phyloP scores from a whole-genome alignment of 1,140 invertebrate species.

The Ceratosolen solmsi region DNA sequence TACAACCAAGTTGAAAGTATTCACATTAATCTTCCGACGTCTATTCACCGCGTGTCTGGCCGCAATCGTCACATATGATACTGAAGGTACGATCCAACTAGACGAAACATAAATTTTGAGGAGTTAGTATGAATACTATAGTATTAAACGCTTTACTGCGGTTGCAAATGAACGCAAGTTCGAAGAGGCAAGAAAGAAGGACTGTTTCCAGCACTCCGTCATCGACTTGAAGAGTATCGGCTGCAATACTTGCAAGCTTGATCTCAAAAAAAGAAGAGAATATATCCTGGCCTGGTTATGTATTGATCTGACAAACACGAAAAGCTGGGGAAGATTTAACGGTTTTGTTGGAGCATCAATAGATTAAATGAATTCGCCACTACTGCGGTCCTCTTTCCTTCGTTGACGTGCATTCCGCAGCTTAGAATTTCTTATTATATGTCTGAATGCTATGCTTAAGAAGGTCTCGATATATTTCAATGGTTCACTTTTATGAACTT shows the following conservation, averaged over 20 bases:
- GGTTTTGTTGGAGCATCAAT: constrained; percentile 13
- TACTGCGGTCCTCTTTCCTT: neutral
- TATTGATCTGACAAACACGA: constrained; percentile 38
- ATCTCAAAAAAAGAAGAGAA: constrained; percentile 46
- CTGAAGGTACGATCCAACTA: too few relatives aligned
- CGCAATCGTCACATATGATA: neutral
- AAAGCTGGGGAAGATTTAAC: neutral
- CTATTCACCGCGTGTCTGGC: neutral
- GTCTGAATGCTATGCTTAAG: too few relatives aligned
- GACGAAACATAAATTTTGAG: neutral
- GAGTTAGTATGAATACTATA: neutral
- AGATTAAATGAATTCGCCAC: neutral
- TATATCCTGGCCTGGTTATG: constrained; percentile 43
- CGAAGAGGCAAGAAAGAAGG: neutral
- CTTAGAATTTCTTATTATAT: too few relatives aligned
- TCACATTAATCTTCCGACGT: neutral
- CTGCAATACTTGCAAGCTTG: neutral
- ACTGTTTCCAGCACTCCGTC: neutral
- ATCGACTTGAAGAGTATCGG: constrained; percentile 21
- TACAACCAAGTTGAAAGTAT: too few relatives aligned
- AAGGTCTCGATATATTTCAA: too few relatives aligned
- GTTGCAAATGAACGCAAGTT: neutral
- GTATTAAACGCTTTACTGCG: neutral
- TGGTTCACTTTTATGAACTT: too few relatives aligned
- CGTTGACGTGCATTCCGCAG: neutral